Conservation (phyloP, 2,113 vertebrate species). For the Peromyscus maniculatus region DNA sequence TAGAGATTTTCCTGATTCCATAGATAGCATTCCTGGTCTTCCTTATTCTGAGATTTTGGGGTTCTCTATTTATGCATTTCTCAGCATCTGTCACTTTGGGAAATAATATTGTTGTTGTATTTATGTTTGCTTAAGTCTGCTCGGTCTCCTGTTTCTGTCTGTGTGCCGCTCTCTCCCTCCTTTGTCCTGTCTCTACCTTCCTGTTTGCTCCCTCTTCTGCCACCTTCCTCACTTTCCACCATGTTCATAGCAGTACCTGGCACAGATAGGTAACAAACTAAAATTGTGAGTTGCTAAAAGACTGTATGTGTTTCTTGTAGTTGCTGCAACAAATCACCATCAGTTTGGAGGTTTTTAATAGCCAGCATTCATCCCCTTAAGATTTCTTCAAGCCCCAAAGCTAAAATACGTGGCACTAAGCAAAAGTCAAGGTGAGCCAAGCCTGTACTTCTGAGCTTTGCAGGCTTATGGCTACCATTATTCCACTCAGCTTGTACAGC, state of each 20-base stretch:
- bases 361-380: neutral
- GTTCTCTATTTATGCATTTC: neutral
- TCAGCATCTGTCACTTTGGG: neutral
- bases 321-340: neutral
- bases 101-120: neutral
- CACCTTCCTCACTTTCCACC: neutral
- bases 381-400: neutral
- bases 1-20: neutral
- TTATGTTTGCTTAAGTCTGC: neutral
- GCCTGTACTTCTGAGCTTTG: neutral
- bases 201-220: fast-evolving
- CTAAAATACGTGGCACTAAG: neutral
- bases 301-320: neutral
- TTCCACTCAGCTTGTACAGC: fast-evolving
- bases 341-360: neutral
- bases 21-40: neutral
- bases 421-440: neutral
- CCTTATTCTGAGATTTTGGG: neutral
- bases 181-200: neutral
- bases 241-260: neutral
- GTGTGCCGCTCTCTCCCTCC: neutral
- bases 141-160: neutral
- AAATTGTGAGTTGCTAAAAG: neutral
- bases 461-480: neutral
- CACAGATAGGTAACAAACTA: neutral